Conservation (phyloP, 2,888 invertebrate genomes). For the Meiosimyza decipiens region DNA sequence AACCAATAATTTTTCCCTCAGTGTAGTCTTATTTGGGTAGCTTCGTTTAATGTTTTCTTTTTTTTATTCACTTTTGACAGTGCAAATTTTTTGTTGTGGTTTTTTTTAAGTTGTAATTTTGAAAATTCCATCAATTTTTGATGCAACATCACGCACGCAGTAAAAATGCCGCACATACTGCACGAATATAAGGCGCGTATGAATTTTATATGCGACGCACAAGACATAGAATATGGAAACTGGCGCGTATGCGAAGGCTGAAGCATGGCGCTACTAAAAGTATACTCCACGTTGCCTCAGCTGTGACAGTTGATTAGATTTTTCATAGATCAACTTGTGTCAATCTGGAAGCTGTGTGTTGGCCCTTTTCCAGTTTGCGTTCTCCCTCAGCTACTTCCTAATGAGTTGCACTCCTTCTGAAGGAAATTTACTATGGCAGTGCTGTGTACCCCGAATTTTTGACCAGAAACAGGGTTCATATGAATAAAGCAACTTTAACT, state of each 20-base stretch:
- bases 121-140: conserved; percentile 42
- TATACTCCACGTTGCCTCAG: conserved; percentile 43
- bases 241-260: neutral
- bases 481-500: no score
- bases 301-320: conserved; percentile 56
- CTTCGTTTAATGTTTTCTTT: conserved; percentile 35
- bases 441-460: no score
- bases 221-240: conserved; percentile 36
- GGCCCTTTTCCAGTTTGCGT: no score
- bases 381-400: no score
- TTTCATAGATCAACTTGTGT: conserved; percentile 50
- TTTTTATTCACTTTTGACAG: conserved; percentile 35
- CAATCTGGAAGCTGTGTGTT: conserved; percentile 39
- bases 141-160: conserved; percentile 58
- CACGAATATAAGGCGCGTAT: conserved; percentile 51
- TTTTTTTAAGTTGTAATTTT: conserved; percentile 22
- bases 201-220: conserved; percentile 49
- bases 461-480: no score
- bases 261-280: conserved; percentile 20
- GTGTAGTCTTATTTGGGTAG: neutral
- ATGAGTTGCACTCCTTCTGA: no score
- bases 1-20: neutral
- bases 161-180: conserved; percentile 52
- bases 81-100: conserved; percentile 14
- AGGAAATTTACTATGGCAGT: no score